A percentile compares a stretch with the other conserved stretches of the same genome.
These are phyloP conservation scores for Lacerta viridis DNA, from an alignment of 2,797 vertebrate genomes.

Conservation along the genomic window DNA sequence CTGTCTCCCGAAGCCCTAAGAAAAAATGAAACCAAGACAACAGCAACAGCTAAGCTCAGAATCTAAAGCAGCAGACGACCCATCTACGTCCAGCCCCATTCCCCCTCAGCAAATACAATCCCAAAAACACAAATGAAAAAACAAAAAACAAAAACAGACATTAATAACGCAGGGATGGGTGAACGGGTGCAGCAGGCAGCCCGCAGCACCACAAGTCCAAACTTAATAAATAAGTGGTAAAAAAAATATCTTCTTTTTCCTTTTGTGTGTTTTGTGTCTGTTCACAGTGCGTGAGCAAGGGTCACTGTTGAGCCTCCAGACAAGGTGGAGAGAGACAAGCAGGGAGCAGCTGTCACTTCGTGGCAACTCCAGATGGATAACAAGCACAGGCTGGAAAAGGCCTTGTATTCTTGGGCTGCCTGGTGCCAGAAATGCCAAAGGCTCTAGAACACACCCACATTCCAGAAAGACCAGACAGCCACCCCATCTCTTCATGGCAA, in stretches of 20 bases:
- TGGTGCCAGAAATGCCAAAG: slow-evolving; percentile 7
- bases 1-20: not conserved
- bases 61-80: slow-evolving; percentile 28
- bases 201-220: slow-evolving; percentile 44
- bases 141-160: slow-evolving; percentile 28
- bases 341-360: slow-evolving; percentile 65
- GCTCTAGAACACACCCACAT: not conserved
- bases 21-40: slow-evolving; percentile 41
- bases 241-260: slow-evolving; percentile 50
- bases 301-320: slow-evolving; percentile 1
- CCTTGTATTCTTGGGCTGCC: not conserved
- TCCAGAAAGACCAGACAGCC: slow-evolving; percentile 53
- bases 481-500: slow-evolving; percentile 45
- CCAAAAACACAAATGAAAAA: slow-evolving; percentile 33
- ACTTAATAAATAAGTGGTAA: slow-evolving; percentile 58
- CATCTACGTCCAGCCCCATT: slow-evolving; percentile 32
- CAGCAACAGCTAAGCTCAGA: slow-evolving; percentile 40
- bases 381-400: not conserved
- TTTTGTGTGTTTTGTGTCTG: slow-evolving; percentile 47
- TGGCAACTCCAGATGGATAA: slow-evolving; percentile 53
- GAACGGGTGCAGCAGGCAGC: slow-evolving; percentile 27
- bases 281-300: slow-evolving; percentile 42
- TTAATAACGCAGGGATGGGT: slow-evolving; percentile 30
- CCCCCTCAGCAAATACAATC: slow-evolving; percentile 30
- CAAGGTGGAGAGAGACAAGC: slow-evolving; percentile 36